These are phyloP conservation scores for Papilio aristodemus DNA, from an alignment of 1,140 invertebrate species.

Conservation along the genomic window DNA sequence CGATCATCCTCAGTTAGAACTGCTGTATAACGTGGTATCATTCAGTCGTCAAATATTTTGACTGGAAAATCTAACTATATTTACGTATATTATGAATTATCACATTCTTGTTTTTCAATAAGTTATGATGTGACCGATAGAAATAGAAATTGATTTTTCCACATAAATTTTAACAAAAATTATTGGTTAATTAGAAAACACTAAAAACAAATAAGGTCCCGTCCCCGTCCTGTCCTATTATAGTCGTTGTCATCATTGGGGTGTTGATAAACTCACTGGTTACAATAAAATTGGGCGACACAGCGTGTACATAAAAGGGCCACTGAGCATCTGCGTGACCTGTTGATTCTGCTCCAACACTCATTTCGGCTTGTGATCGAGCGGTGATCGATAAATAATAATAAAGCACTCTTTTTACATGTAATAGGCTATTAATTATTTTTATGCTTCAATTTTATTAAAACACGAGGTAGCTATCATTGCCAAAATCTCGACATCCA, in stretches of 20 bases:
- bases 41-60: too few species aligned
- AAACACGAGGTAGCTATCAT: too few species aligned
- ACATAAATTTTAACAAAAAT: too few species aligned
- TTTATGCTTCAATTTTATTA: too few species aligned
- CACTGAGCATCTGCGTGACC: not conserved
- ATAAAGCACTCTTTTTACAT: not conserved
- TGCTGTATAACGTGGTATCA: too few species aligned
- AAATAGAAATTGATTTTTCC: too few species aligned
- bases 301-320: constrained; percentile 8
- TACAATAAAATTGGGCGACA: constrained; percentile 20
- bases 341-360: constrained; percentile 14
- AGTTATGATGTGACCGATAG: too few species aligned
- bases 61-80: too few species aligned
- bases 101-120: too few species aligned
- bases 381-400: not conserved
- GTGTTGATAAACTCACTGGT: constrained; percentile 9
- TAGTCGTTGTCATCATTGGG: constrained; percentile 9
- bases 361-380: not conserved
- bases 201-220: not conserved
- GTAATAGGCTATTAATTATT: not conserved
- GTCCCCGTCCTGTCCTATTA: not conserved
- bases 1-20: too few species aligned
- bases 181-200: not conserved
- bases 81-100: too few species aligned
- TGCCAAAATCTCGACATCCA: too few species aligned